Percentiles rank a stretch among this genome's conserved stretches.
phyloP scores from a whole-genome alignment of 92 coral and sea anemone species.

The Phenganax stokvisi region DNA sequence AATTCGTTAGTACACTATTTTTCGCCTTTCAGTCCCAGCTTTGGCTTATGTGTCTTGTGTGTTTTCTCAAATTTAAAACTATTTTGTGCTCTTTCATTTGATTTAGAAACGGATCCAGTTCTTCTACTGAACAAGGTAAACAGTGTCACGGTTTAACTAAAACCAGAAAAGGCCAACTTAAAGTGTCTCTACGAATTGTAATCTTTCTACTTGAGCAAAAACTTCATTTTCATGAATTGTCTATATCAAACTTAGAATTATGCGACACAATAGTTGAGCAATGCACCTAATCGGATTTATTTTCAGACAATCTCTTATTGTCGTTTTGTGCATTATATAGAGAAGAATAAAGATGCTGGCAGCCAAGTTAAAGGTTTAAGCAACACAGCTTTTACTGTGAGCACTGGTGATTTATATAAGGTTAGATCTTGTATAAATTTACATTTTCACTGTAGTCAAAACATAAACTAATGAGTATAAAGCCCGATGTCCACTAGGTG shows the following conservation, averaged over 20 bases:
- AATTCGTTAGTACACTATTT: no score
- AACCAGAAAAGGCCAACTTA: neutral
- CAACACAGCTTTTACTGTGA: neutral
- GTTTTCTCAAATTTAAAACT: no score
- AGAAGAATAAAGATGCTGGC: neutral
- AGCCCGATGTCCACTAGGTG: neutral
- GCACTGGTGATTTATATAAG: neutral
- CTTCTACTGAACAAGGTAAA: neutral
- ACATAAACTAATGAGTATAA: neutral
- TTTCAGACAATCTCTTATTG: neutral
- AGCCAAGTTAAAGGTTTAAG: neutral
- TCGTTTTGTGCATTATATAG: neutral
- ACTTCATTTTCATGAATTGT: neutral
- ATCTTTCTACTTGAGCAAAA: no score
- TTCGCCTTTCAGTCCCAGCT: no score
- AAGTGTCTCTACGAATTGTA: neutral
- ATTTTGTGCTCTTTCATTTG: no score
- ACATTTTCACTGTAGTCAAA: neutral
- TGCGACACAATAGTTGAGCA: no score
- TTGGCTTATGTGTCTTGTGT: no score
- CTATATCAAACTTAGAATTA: neutral
- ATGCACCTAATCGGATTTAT: neutral
- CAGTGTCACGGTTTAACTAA: neutral
- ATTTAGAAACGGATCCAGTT: conserved; percentile 1
- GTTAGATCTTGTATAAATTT: neutral